These are phyloP conservation scores for Meteorus sp. DNA, from an alignment of 1,140 invertebrate genomes.

Conservation along the genomic window DNA sequence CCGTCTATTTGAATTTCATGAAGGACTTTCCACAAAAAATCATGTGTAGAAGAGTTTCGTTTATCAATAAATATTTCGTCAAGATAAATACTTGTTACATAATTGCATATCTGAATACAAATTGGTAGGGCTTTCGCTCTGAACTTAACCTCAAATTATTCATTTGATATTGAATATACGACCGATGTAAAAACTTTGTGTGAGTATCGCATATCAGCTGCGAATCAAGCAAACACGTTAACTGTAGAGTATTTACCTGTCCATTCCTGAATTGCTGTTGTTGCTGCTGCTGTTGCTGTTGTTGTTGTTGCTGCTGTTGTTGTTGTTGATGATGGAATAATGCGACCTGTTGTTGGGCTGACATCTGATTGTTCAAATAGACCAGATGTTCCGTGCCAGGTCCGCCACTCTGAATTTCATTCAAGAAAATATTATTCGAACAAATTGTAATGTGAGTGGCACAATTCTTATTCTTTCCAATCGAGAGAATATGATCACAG, in stretches of 20 bases:
- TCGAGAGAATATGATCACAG: constrained; percentile 7
- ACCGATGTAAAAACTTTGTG: too few relatives aligned
- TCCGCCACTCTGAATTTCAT: constrained; percentile 61
- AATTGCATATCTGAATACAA: too few relatives aligned
- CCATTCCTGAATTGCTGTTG: constrained; percentile 56
- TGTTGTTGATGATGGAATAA: constrained; percentile 66
- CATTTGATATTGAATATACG: too few relatives aligned
- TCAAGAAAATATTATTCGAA: constrained; percentile 21
- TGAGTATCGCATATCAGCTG: too few relatives aligned
- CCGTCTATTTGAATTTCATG: too few relatives aligned
- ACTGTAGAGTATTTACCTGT: constrained; percentile 43
- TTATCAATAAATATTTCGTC: too few relatives aligned
- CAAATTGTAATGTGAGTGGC: constrained; percentile 2
- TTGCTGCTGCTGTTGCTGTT: constrained; percentile 57
- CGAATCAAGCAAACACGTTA: constrained; percentile 4
- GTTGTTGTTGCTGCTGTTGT: constrained; percentile 50
- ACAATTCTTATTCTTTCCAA: neutral
- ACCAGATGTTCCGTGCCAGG: constrained; percentile 68
- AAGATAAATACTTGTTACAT: too few relatives aligned
- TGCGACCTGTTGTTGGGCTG: constrained; percentile 64
- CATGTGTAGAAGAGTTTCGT: too few relatives aligned
- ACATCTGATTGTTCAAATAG: constrained; percentile 68
- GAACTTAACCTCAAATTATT: too few relatives aligned
- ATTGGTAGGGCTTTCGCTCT: too few relatives aligned
- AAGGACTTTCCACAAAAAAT: too few relatives aligned